Percentiles rank a stretch among this genome's conserved stretches.
Conservation (phyloP, 2,888 invertebrate genomes). For the Luffia ferchaultella region DNA sequence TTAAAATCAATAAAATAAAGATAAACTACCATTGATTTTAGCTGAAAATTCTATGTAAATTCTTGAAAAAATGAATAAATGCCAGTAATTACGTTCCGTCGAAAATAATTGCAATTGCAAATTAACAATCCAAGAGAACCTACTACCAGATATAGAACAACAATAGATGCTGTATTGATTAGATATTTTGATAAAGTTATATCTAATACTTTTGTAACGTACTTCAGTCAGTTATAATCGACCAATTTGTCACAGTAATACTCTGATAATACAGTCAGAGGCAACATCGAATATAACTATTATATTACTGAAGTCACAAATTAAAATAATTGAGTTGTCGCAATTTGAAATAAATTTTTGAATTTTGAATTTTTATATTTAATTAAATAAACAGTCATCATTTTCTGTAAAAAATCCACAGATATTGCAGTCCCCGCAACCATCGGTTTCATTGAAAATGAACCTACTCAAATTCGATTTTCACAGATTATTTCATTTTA, state of each 20-base stretch:
- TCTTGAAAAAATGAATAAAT: slow-evolving; percentile 11
- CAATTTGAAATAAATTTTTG: background rate
- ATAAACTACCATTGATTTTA: slow-evolving; percentile 11
- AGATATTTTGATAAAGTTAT: background rate
- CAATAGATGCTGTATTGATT: background rate
- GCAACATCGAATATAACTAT: slow-evolving; percentile 8
- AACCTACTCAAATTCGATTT: too few species aligned
- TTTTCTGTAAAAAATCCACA: background rate
- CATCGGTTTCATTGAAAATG: too few species aligned
- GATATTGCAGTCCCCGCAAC: too few species aligned
- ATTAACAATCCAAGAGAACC: slow-evolving; percentile 10
- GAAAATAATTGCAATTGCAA: slow-evolving; percentile 9
- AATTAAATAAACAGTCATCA: background rate
- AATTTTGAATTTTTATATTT: background rate
- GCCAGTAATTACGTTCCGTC: slow-evolving; percentile 11
- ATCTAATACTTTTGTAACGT: slow-evolving; percentile 6
- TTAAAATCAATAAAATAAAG: slow-evolving; percentile 11
- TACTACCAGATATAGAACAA: slow-evolving; percentile 10
- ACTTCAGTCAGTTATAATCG: slow-evolving; percentile 11
- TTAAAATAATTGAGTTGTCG: slow-evolving; percentile 5
- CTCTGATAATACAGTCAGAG: too few species aligned
- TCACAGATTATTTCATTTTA: too few species aligned
- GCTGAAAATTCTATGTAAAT: slow-evolving; percentile 11
- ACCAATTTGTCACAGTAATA: slow-evolving; percentile 10
- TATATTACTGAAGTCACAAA: too few species aligned